Percentiles rank a stretch among this genome's conserved stretches.
Conservation (phyloP, 2,888 invertebrate species). For the Cremastobaeus sp. region DNA sequence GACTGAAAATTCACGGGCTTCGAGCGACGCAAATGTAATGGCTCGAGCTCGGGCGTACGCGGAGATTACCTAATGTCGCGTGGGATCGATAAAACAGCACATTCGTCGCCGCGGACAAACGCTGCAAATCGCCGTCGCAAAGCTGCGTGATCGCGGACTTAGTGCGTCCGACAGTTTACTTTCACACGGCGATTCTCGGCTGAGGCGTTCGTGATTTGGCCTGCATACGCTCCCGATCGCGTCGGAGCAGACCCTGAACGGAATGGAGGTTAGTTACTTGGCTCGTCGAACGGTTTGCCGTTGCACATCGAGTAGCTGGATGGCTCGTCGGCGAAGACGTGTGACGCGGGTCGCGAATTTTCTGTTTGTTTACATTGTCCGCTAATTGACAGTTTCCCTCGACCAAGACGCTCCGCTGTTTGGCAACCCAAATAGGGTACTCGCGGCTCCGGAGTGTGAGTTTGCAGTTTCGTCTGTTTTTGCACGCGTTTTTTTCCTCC, state of each 20-base stretch:
- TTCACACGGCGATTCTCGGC: conserved; percentile 47
- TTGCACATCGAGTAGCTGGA: neutral
- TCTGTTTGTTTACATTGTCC: conserved; percentile 46
- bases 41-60: conserved; percentile 49
- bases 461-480: no score
- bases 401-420: conserved; percentile 14
- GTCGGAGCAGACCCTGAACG: conserved; percentile 6
- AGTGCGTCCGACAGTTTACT: conserved; percentile 15
- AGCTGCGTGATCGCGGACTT: conserved; percentile 4
- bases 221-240: conserved; percentile 17
- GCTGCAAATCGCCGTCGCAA: neutral
- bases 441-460: no score
- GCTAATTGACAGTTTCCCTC: conserved; percentile 37
- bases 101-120: conserved; percentile 22
- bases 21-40: conserved; percentile 59
- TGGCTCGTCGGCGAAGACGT: neutral
- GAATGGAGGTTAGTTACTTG: conserved; percentile 58
- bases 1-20: conserved; percentile 61
- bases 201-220: conserved; percentile 30
- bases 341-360: conserved; percentile 2
- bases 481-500: no score
- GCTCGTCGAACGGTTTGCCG: neutral
- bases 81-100: conserved; percentile 55
- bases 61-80: conserved; percentile 60
- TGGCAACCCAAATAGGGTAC: no score